Base-by-base conservation (phyloP, 2,113 vertebrate genomes). In the Athene noctua region DNA sequence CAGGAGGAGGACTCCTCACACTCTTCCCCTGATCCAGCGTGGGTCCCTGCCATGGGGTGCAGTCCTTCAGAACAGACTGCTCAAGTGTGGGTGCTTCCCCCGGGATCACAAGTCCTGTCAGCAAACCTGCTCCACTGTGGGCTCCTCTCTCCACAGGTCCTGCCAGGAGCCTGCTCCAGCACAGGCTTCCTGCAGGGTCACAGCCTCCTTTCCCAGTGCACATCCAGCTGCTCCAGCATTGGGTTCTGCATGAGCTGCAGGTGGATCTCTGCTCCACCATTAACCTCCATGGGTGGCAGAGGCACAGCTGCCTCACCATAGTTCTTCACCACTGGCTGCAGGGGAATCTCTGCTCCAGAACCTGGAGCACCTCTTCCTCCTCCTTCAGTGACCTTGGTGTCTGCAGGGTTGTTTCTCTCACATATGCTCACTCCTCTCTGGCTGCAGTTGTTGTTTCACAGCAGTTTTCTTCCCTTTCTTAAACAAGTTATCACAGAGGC, bases 401-500 rank as follows among this genome's bases (percentile, higher is more conserved):
- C 32, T 46, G 32, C 46, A 68, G 49, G 12, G 8, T 11, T 61
- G 30, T 14, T 55, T 30, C 29, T 55, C 63, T 73, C 19, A 42
- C 0, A 0, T 20, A 16, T 55, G 71, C 29, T 71, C 34, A 66
- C 19, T 59, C 40, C 25, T 63, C 62, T 65, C 40, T 65, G 8
- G 27, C 40, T 44, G 62, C 62, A 42, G 17, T 30, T 65, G 27
- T 18, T 7, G 46, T 47, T 11, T 8, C 46, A 47, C 46, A 47
- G 46, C 46, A 47, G 46, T 57, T 32, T 18, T 32, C 27, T 57
- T 57, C 61, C 65, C 21, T 23, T 47, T 58, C 29, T 55, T 27
- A 54, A 90, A 38, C 42, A 27, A 1, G 0, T n/a, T 80, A 23
- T 23, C 16, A 22, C 2, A 0, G 32, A 23, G 49, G 49, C 12